Evolutionary conservation across 1,140 invertebrate genomes (phyloP), one percentile per base, ranked within the genome.

Genomic region (Druon quercuslanigerum): DNA sequence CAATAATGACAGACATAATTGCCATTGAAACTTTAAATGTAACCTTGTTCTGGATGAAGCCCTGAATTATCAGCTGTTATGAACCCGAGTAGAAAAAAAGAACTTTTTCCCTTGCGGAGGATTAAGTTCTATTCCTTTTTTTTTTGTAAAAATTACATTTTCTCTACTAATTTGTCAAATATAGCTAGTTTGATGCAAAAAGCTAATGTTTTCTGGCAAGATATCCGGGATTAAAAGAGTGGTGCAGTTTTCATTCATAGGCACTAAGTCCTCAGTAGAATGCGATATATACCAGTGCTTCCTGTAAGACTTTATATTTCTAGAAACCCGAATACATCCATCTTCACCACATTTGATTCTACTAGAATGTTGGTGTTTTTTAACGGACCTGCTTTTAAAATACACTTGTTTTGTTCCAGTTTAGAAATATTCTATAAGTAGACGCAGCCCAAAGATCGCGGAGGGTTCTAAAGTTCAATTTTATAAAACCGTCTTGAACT

Each of bases 1-100:
- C 79, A 80, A 8, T 77, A 77, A 25, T 72, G 46, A 60, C 74
- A 80, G 50, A 72, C 71, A 72, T 20, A 80, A 70, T 77, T 80
- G 25, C 75, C 71, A 3, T 72, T 71, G 52, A 72, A 80, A 70
- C 75, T 50, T 40, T 74, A 60, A 40, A 60, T 60, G 66, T 70
- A 80, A 50, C 79, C 79, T n/a, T 77, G 54, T 40, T 77, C 16
- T 33, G 51, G 14, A 75, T 77, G 75, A 46, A 80, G 46, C 20
- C 75, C 75, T 8, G 71, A 50, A 51, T 80, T 77, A 72, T 79
- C 78, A 14, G 74, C 78, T 14, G 76, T 16, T 3, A 79, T 74
- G 25, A 79, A 51, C 9, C 40, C 78, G 14, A 79, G 75, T 76
- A 70, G 70, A 50, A 79, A 79, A 57, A 76, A 7, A 54, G 52